A percentile compares a stretch with the other conserved stretches of the same genome.
Evolutionary conservation across 2,888 invertebrate genomes (phyloP).

Genomic region (Alviniconcha strummeri): DNA sequence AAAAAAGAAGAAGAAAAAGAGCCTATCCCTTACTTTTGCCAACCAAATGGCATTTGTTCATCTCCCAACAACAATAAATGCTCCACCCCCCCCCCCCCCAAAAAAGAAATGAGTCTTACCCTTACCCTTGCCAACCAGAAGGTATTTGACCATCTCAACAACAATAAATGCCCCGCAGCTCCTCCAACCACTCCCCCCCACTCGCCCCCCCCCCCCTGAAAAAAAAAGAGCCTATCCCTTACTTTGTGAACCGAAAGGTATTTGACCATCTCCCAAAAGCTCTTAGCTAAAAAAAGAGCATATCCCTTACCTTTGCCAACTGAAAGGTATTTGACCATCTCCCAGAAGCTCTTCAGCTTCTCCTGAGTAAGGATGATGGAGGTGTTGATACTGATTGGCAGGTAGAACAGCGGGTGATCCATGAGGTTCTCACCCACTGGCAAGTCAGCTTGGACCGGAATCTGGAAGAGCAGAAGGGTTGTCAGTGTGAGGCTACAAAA

Average conservation of each 20-base stretch:
- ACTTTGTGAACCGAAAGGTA: conserved; percentile 35
- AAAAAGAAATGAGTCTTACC: too few relatives aligned
- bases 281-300: conserved; percentile 13
- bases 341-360: conserved; percentile 36
- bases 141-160: too few relatives aligned
- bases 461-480: conserved; percentile 44
- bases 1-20: too few relatives aligned
- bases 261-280: conserved; percentile 36
- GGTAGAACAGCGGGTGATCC: conserved; percentile 51
- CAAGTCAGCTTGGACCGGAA: conserved; percentile 62
- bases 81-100: too few relatives aligned
- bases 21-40: conserved; percentile 36
- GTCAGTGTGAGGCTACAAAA: not conserved
- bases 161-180: too few relatives aligned
- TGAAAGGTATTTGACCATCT: conserved; percentile 36
- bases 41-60: conserved; percentile 30
- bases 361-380: conserved; percentile 30
- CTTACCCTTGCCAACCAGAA: too few relatives aligned
- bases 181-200: too few relatives aligned
- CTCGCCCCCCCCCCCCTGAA: conserved; percentile 10
- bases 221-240: too few relatives aligned
- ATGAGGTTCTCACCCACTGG: conserved; percentile 70
- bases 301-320: conserved; percentile 38
- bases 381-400: conserved; percentile 24
- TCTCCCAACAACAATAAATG: too few relatives aligned